Conservation (phyloP, 64 coral and sea anemone genomes). For the Catalaphyllia jardinei region DNA sequence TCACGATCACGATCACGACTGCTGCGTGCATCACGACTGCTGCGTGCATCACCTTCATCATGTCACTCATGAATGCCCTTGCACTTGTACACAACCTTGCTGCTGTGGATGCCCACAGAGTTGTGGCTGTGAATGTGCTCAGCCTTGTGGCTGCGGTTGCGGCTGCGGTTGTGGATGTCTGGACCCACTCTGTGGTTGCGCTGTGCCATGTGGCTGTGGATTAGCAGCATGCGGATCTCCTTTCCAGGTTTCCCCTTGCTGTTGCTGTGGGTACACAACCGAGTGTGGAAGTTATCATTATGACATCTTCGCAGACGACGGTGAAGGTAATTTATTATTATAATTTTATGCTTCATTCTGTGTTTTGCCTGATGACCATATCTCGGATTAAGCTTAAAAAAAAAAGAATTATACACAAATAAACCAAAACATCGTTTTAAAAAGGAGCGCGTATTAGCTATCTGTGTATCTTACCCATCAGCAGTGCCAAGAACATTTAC, state of each 20-base stretch:
- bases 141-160: neutral
- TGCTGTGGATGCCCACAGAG: neutral
- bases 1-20: neutral
- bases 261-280: neutral
- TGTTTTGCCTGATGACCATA: neutral
- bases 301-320: neutral
- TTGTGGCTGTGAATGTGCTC: neutral
- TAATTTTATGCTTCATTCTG: neutral
- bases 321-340: neutral
- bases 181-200: neutral
- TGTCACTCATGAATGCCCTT: neutral
- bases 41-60: slow-evolving; percentile 22
- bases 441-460: no score
- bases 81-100: neutral
- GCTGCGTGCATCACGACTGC: slow-evolving; percentile 17
- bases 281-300: neutral
- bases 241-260: neutral
- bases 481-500: no score
- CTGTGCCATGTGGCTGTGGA: neutral
- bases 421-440: no score
- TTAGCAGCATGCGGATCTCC: neutral
- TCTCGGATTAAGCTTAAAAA: no score
- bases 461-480: no score
- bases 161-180: neutral
- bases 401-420: no score